Conservation (phyloP, 2,888 invertebrate genomes). For the Eupithecia pulchellata region DNA sequence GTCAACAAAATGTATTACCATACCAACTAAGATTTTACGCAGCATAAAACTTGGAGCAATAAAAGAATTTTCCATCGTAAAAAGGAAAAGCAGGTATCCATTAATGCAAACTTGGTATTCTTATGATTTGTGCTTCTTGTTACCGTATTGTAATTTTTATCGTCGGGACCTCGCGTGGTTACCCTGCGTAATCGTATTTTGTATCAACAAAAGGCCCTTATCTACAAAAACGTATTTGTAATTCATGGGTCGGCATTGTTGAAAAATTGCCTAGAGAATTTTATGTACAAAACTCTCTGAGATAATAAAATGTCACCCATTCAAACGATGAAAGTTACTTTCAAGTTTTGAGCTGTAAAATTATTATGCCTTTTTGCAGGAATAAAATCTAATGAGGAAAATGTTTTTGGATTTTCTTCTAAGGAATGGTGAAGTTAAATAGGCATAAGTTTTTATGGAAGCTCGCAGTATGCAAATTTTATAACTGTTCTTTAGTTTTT, state of each 20-base stretch:
- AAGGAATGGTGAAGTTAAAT: not conserved
- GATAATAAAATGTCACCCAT: constrained; percentile 66
- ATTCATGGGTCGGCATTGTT: constrained; percentile 76
- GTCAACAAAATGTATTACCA: constrained; percentile 51
- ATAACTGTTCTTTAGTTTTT: constrained; percentile 10
- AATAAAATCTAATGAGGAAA: constrained; percentile 43
- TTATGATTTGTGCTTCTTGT: constrained; percentile 76
- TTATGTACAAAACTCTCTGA: constrained; percentile 69
- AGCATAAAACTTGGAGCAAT: constrained; percentile 60
- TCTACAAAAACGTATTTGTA: constrained; percentile 80
- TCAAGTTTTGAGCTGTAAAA: constrained; percentile 56
- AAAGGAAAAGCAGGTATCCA: constrained; percentile 67
- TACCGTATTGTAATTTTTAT: constrained; percentile 82
- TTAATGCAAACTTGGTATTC: constrained; percentile 77
- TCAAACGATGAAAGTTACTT: constrained; percentile 58
- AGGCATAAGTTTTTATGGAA: constrained; percentile 7
- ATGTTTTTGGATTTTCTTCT: constrained; percentile 19
- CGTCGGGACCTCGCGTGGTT: constrained; percentile 74
- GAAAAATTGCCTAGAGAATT: constrained; percentile 76
- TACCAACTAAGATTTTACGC: constrained; percentile 56
- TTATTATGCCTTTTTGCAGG: constrained; percentile 52
- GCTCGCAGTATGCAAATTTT: constrained; percentile 5
- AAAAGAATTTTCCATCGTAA: constrained; percentile 67
- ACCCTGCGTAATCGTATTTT: constrained; percentile 79
- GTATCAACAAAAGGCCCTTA: constrained; percentile 79